Evolutionary conservation across 2,797 vertebrate genomes (phyloP).

Genomic region (Pachyuromys duprasi): DNA sequence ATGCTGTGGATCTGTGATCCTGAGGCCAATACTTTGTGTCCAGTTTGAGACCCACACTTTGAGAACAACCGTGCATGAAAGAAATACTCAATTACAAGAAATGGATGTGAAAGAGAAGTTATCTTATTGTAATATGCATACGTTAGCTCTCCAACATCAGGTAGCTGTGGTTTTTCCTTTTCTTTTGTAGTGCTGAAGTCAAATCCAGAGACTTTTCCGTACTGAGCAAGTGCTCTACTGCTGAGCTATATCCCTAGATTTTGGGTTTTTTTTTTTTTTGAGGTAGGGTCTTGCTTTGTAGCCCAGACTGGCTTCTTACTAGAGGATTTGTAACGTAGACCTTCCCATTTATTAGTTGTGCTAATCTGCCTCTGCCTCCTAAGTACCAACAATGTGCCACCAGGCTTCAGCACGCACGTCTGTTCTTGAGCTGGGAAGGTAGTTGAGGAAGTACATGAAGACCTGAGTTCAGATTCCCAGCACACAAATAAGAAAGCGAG

Average conservation of each 20-base stretch:
- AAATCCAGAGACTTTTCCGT: background rate
- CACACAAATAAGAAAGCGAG: background rate
- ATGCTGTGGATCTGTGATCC: background rate
- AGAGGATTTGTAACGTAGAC: too few species aligned
- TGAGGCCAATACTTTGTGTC: background rate
- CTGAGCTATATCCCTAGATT: background rate
- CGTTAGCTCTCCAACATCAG: background rate
- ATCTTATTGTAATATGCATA: background rate
- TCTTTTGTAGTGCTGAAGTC: background rate
- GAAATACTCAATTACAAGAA: background rate
- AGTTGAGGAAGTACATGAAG: background rate
- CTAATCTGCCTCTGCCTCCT: background rate
- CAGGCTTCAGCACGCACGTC: background rate
- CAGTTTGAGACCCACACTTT: background rate
- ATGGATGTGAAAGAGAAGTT: background rate
- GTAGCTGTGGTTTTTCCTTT: background rate
- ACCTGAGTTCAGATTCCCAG: background rate
- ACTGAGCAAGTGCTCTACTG: background rate
- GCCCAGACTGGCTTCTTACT: background rate
- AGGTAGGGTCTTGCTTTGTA: background rate
- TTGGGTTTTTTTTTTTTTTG: background rate
- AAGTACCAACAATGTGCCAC: background rate
- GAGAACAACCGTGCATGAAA: slow-evolving; percentile 41
- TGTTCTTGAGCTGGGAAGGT: background rate
- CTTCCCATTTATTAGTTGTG: too few species aligned